Conservation (phyloP, 2,113 vertebrate genomes). For the Xiphorhynchus elegans region DNA sequence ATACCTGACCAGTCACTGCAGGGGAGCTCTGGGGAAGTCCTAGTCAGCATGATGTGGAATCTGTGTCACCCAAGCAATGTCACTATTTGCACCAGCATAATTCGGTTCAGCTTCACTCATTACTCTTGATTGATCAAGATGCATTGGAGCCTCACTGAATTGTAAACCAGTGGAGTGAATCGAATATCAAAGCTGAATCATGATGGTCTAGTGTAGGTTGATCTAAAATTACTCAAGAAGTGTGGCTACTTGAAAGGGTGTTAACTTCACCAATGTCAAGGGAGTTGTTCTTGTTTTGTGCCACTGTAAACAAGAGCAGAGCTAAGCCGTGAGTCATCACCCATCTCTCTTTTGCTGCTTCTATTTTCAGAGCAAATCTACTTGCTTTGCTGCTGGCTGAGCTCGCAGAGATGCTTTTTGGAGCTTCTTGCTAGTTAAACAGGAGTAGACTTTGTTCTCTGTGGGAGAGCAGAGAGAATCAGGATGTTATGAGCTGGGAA, state of each 20-base stretch:
- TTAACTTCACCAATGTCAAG: background rate
- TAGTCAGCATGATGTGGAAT: background rate
- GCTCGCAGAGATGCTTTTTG: constrained; percentile 59
- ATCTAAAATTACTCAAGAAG: background rate
- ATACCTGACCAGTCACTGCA: accelerated
- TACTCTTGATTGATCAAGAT: background rate
- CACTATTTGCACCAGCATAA: background rate
- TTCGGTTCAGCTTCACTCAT: background rate
- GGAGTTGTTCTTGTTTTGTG: constrained; percentile 42
- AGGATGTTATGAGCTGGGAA: background rate
- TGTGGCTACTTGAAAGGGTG: background rate
- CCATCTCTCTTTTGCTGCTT: background rate
- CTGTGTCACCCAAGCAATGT: background rate
- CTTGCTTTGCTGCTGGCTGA: constrained; percentile 35
- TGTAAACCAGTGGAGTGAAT: background rate
- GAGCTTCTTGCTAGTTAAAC: constrained; percentile 8
- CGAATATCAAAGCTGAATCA: background rate
- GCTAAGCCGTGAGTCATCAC: constrained; percentile 53
- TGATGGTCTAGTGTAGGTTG: background rate
- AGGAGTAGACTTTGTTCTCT: constrained; percentile 28
- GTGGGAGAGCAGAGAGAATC: background rate
- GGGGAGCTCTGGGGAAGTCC: background rate
- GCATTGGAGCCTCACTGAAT: background rate
- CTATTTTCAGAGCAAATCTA: constrained; percentile 61
- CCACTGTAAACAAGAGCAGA: constrained; percentile 34